Evolutionary conservation across 2,888 invertebrate genomes (phyloP).

Genomic region (Yponomeuta evonymella): DNA sequence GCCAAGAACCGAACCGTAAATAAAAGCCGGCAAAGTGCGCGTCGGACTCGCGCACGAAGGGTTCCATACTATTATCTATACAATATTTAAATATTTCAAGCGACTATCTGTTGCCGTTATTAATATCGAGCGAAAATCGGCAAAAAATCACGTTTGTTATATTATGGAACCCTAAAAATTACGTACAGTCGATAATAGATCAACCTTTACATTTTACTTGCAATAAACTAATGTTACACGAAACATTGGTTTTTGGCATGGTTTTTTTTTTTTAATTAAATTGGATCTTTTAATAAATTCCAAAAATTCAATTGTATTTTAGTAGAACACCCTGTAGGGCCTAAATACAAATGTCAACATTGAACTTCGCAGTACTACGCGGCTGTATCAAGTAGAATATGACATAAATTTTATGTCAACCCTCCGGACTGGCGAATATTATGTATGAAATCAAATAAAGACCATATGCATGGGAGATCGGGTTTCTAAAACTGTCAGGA

Average conservation of each 20-base stretch:
- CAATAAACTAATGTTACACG: no score
- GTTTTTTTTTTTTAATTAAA: no score
- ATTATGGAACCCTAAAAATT: no score
- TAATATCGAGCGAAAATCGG: no score
- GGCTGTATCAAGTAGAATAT: constrained; percentile 55
- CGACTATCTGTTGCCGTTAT: no score
- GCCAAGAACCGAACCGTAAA: neutral
- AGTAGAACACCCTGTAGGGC: constrained; percentile 51
- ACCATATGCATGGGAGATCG: constrained; percentile 66
- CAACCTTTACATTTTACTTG: no score
- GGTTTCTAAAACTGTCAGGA: constrained; percentile 51
- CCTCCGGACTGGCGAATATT: constrained; percentile 42
- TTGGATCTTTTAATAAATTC: neutral
- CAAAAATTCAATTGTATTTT: neutral
- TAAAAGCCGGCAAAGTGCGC: neutral
- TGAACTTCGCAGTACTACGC: constrained; percentile 49
- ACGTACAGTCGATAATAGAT: no score
- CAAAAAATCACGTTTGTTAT: no score
- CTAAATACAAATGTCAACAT: constrained; percentile 67
- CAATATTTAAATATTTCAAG: no score
- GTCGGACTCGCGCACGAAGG: no score
- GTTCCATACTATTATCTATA: no score
- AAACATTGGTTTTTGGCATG: no score
- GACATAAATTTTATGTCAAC: constrained; percentile 70
- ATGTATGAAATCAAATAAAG: constrained; percentile 61